A percentile compares a stretch with the other conserved stretches of the same genome.
phyloP scores from a whole-genome alignment of 2,797 vertebrate genomes.

The Etheostoma nigrum region DNA sequence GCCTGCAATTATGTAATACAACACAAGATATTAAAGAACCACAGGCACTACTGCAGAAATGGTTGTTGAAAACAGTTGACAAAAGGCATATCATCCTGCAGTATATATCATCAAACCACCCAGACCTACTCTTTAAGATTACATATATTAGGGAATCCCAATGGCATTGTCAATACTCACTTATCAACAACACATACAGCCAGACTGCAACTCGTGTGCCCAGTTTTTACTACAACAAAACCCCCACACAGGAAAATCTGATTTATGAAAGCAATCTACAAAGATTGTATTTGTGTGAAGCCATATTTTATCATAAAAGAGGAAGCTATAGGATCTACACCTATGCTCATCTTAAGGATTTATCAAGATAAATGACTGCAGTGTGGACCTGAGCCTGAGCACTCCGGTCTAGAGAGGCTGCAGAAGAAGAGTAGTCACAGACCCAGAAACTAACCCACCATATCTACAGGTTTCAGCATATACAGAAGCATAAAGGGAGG shows the following conservation, averaged over 20 bases:
- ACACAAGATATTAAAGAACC: background rate
- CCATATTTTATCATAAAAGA: conserved; percentile 20
- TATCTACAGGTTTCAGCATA: conserved; percentile 42
- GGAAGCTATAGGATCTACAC: background rate
- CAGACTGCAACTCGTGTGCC: background rate
- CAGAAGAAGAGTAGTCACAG: conserved; percentile 7
- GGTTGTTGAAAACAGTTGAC: background rate
- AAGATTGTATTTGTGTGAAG: background rate
- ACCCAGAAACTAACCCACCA: conserved; percentile 13
- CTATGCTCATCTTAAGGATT: conserved; percentile 34
- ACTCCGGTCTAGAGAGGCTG: conserved; percentile 24
- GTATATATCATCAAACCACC: background rate
- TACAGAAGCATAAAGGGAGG: conserved; percentile 21
- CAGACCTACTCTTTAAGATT: background rate
- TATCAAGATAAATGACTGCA: conserved; percentile 60
- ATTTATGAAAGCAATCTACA: conserved; percentile 31
- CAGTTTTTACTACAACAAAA: background rate
- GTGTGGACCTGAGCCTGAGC: conserved; percentile 26
- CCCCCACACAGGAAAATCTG: background rate
- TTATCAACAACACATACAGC: conserved; percentile 15
- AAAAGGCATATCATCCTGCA: too few species aligned
- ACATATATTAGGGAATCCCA: background rate
- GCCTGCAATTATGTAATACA: background rate
- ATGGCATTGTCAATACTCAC: background rate
- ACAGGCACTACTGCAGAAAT: background rate